These are phyloP conservation scores for Drosophila mimetica DNA, from an alignment of 2,888 invertebrate species.

Conservation along the genomic window DNA sequence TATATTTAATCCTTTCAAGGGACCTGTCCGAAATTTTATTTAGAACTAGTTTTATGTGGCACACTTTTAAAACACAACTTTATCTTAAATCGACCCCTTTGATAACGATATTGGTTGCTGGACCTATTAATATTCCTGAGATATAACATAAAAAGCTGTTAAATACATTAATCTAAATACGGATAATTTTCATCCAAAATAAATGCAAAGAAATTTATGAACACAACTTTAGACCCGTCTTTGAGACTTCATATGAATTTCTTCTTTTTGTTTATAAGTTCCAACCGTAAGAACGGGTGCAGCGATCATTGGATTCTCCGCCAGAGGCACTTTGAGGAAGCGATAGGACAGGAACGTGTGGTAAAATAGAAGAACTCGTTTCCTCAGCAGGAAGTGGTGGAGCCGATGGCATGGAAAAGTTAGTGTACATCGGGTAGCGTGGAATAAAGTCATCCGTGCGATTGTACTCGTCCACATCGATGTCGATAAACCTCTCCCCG, in stretches of 20 bases:
- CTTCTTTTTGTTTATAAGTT: neutral
- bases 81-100: neutral
- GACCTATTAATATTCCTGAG: neutral
- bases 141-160: neutral
- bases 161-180: no score
- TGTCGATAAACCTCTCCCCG: constrained; percentile 64
- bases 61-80: no score
- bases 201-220: neutral
- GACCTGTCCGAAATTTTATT: no score
- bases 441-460: constrained; percentile 70
- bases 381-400: constrained; percentile 26
- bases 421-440: constrained; percentile 75
- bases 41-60: no score
- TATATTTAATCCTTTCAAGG: constrained; percentile 1
- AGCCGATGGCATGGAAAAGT: constrained; percentile 66
- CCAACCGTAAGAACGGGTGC: constrained; percentile 16
- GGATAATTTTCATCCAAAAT: neutral
- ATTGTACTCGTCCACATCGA: constrained; percentile 65
- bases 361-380: neutral
- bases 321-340: constrained; percentile 1
- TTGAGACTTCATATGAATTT: neutral
- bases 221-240: neutral
- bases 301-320: neutral
- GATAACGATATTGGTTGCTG: neutral
- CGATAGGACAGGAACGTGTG: constrained; percentile 1